phyloP scores from a whole-genome alignment of 2,113 vertebrate genomes.

The Copsychus sechellarum region DNA sequence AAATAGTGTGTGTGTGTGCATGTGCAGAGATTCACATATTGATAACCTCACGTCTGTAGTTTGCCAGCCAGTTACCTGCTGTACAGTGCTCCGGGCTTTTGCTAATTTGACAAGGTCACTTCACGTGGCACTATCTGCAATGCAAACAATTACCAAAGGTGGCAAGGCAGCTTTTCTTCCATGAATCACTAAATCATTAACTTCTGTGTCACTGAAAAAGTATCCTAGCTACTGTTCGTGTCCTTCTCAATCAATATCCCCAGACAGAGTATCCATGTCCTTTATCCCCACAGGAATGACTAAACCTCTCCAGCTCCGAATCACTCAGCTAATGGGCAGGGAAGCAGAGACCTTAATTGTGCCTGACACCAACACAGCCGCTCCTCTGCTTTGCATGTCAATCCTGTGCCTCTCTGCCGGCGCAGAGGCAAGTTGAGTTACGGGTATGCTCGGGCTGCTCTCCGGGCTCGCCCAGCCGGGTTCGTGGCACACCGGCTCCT shows the following conservation, averaged over 20 bases:
- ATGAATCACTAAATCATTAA: slow-evolving; percentile 79
- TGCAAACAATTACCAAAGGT: slow-evolving; percentile 66
- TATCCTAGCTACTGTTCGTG: slow-evolving; percentile 77
- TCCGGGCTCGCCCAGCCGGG: not conserved
- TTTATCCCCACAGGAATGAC: slow-evolving; percentile 69
- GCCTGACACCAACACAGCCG: slow-evolving; percentile 41
- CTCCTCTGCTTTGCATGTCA: slow-evolving; percentile 28
- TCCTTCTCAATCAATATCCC: slow-evolving; percentile 77
- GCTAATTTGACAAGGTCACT: slow-evolving; percentile 72
- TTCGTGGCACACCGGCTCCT: not conserved
- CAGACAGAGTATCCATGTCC: slow-evolving; percentile 73
- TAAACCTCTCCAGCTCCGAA: slow-evolving; percentile 50
- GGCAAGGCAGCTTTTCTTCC: slow-evolving; percentile 57
- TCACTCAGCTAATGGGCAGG: slow-evolving; percentile 46
- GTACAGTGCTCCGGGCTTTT: not conserved
- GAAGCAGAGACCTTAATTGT: slow-evolving; percentile 48
- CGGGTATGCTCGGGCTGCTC: not conserved
- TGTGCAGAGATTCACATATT: not conserved
- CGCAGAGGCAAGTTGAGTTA: not conserved
- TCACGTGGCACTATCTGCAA: slow-evolving; percentile 18
- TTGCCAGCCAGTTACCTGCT: not conserved
- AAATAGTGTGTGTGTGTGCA: not conserved
- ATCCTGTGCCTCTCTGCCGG: not conserved
- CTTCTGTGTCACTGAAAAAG: slow-evolving; percentile 73
- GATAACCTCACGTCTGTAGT: not conserved